Percentiles rank a stretch among this genome's conserved stretches.
Evolutionary conservation across 1,140 invertebrate genomes (phyloP).

Genomic region (Sogatella furcifera): DNA sequence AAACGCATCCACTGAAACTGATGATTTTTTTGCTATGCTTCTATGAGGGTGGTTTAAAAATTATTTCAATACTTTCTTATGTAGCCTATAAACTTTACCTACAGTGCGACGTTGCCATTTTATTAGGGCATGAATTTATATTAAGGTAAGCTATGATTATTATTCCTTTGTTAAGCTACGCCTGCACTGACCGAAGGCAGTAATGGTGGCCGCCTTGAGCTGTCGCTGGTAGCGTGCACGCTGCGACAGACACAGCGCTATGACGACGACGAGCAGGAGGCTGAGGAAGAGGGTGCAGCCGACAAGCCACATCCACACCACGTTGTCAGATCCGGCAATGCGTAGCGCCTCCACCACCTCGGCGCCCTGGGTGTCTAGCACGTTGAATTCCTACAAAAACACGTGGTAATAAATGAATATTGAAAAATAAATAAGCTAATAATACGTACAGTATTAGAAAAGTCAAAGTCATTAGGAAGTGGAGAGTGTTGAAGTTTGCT

Average conservation of each 20-base stretch:
- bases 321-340: constrained; percentile 39
- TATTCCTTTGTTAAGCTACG: background rate
- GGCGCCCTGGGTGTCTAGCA: constrained; percentile 75
- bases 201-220: constrained; percentile 87
- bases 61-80: too few species aligned
- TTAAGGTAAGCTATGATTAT: background rate
- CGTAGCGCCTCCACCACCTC: constrained; percentile 42
- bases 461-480: too few species aligned
- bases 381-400: constrained; percentile 62
- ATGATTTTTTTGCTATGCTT: too few species aligned
- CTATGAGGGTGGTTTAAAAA: too few species aligned
- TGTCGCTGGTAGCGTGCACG: constrained; percentile 70
- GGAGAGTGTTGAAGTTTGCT: too few species aligned
- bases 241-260: constrained; percentile 72
- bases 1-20: too few species aligned
- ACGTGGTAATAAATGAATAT: background rate
- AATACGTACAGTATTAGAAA: too few species aligned
- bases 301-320: constrained; percentile 58
- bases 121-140: background rate
- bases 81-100: too few species aligned
- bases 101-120: too few species aligned
- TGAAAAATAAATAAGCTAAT: too few species aligned
- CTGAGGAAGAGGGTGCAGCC: constrained; percentile 67
- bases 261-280: constrained; percentile 61
- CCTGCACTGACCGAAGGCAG: constrained; percentile 66